Evolutionary conservation across 1,140 invertebrate species (phyloP).

Genomic region (Anadara kagoshimensis): DNA sequence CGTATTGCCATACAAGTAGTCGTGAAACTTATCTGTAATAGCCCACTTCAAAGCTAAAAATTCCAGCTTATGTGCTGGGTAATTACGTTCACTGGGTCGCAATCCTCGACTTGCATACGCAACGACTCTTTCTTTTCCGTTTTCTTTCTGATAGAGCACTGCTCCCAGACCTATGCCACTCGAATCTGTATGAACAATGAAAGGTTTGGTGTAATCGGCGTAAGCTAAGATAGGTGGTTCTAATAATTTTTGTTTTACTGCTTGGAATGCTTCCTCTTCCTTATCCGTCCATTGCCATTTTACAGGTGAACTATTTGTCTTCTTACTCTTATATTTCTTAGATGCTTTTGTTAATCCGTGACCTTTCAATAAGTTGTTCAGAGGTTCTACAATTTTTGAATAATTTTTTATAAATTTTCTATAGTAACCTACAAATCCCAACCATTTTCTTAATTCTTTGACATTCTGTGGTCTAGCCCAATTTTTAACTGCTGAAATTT

Average conservation of each 20-base stretch:
- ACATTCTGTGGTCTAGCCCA: constrained; percentile 56
- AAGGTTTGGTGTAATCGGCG: not conserved
- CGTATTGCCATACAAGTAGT: too few relatives aligned
- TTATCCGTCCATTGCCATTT: not conserved
- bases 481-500: constrained; percentile 51
- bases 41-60: too few relatives aligned
- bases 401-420: constrained; percentile 52
- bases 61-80: too few relatives aligned
- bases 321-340: not conserved
- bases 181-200: not conserved
- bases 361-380: constrained; percentile 37
- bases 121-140: too few relatives aligned
- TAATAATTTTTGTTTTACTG: not conserved
- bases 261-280: not conserved
- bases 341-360: not conserved
- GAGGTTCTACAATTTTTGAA: constrained; percentile 45
- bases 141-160: too few relatives aligned
- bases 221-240: not conserved
- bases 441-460: constrained; percentile 55
- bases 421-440: constrained; percentile 47
- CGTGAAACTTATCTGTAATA: too few relatives aligned
- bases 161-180: too few relatives aligned
- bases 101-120: too few relatives aligned
- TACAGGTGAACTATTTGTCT: not conserved
- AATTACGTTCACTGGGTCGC: too few relatives aligned